Base-by-base conservation (phyloP, 2,113 vertebrate species). In the Rhinoderma darwinii region DNA sequence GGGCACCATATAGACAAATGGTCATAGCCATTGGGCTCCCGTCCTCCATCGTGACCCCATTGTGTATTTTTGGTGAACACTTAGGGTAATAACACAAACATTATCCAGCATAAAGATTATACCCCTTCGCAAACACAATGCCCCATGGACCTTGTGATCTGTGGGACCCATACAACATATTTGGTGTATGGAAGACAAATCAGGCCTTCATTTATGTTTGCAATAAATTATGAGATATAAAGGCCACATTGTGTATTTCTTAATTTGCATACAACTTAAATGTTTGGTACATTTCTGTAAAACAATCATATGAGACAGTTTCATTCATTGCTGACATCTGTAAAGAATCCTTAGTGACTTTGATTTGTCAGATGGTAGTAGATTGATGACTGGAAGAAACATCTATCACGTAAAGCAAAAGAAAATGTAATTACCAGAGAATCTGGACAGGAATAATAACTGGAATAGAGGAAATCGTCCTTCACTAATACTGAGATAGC, bases 401-500 rank as follows among this genome's bases (percentile, higher is more conserved):
- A 72, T 41, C 25, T 20, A 72, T 72, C 37, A 41, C 9, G 37
- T 41, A 72, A 41, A 10, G 25, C 18, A 25, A n/a, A 59, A 59
- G 14, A 37, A 74, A 84, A 2, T 51, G 89, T 89, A 81, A 90
- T 94, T 92, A 96, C 94, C 95, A 93, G 94, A 8, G 95, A 95
- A 73, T 94, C 91, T 0, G 89, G 91, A 89, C 95, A 96, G n/a
- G 92, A 90, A 86, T 90, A 86, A 5, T 92, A 92, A 88, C 89
- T 90, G 82, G 94, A 96, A 92, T 96, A 98, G 51, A 98, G 93
- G 88, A 97, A 91, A 63, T 91, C 91, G 82, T 98, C 97, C 88
- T 98, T 98, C 82, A 98, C 92, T 91, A 98, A 87, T 88, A 98
- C 96, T 0, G 96, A 96, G 89, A 96, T 89, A 32, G 97, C 96